phyloP scores from a whole-genome alignment of 2,888 invertebrate genomes.

The Apodemia duryi region DNA sequence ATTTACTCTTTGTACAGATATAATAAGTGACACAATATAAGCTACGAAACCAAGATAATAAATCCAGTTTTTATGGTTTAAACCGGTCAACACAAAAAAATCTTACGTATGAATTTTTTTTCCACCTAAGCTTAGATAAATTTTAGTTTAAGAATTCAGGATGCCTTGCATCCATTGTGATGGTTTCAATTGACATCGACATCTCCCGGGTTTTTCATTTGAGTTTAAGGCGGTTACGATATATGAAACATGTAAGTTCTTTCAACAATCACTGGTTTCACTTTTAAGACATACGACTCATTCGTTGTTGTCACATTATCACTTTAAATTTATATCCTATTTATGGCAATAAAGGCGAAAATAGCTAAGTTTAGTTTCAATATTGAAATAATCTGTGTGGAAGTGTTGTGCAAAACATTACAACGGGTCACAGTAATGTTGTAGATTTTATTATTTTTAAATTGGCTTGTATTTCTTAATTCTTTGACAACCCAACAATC shows the following conservation, averaged over 20 bases:
- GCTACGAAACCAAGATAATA: too few species aligned
- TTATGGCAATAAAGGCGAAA: conserved; percentile 15
- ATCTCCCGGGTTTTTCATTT: background rate
- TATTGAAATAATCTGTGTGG: background rate
- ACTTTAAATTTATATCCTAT: conserved; percentile 11
- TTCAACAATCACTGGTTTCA: conserved; percentile 7
- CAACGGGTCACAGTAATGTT: background rate
- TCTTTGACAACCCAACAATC: background rate
- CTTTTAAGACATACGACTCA: background rate
- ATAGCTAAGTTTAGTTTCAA: background rate
- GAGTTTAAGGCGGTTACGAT: background rate
- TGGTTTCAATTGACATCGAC: background rate
- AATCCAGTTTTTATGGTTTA: background rate
- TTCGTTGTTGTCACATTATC: conserved; percentile 8
- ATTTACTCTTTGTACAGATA: too few species aligned
- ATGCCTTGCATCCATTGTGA: background rate
- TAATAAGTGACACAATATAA: too few species aligned
- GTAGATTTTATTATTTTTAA: conserved; percentile 4
- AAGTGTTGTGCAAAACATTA: conserved; percentile 1
- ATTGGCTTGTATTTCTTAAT: background rate
- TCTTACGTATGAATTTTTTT: background rate
- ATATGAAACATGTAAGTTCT: background rate
- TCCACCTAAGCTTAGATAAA: background rate
- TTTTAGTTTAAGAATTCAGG: background rate
- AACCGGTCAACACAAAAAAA: background rate